Base-by-base conservation (phyloP, 1,140 invertebrate species). In the Copidosoma floridanum region DNA sequence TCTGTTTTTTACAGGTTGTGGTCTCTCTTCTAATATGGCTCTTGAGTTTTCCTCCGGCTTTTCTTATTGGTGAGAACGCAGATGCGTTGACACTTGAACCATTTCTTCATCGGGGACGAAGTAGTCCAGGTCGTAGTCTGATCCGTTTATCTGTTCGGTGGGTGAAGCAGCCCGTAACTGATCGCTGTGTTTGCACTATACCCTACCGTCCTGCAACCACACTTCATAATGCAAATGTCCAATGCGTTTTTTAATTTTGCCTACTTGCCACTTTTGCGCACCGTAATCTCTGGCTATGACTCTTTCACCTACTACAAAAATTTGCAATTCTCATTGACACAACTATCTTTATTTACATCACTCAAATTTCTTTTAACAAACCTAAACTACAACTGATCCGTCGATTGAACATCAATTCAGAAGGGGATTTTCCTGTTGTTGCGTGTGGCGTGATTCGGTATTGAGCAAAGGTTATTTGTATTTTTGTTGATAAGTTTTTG, bases 371-470 rank as follows among this genome's bases (percentile, higher is more conserved):
- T n/a, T n/a, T n/a, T n/a, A 53, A 51, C 18, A 65, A 23, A 26
- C 66, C 56, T 0, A 68, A 51, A 2, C 38, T 27, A 1, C 50
- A 65, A 0, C 63, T 44, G 0, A 64, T 16, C 2, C 40, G 51
- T 0, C 59, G 46, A 8, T 47, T 52, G 1, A 69, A 37, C 24
- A 67, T 67, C 0, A 64, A 38, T 35, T 61, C 29, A 10, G 59
- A 23, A 3, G 65, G 54, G 0, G 62, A 18, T 38, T 43, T 50
- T 0, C 51, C 46, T 0, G 68, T 69, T 2, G 61, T 65, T 1
- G 57, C 16, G 14, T 68, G 64, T 0, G 60, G 58, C 2, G 61
- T 58, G 18, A 55, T 67, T 6, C 64, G 18, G 26, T 61, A 65
- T 21, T 70, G 64, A 1, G 41, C 41, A 0, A 70, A 18, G 20